These are phyloP conservation scores for Lepidurus arcticus DNA, from an alignment of 1,140 invertebrate genomes.

Conservation along the genomic window DNA sequence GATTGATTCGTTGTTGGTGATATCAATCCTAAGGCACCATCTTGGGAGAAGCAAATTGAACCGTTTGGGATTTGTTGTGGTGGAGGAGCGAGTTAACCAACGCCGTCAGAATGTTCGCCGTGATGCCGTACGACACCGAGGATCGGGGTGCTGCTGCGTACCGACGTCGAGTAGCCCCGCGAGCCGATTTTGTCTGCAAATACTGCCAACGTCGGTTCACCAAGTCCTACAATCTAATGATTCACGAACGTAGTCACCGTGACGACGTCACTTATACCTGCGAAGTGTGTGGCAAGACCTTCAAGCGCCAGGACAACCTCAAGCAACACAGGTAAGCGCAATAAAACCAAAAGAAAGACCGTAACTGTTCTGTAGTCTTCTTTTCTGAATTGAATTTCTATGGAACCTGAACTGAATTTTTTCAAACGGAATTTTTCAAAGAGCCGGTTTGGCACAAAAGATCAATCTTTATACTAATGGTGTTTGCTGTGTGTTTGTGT, in stretches of 20 bases:
- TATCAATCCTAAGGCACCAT: neutral
- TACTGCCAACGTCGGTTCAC: conserved; percentile 98
- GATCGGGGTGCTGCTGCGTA: conserved; percentile 53
- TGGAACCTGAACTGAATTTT: neutral
- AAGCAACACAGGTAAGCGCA: conserved; percentile 82
- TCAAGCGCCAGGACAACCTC: conserved; percentile 93
- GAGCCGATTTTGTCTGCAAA: conserved; percentile 96
- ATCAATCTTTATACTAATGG: conserved; percentile 19
- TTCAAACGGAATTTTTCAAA: neutral
- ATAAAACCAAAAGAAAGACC: neutral
- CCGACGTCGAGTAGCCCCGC: conserved; percentile 61
- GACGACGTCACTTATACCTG: conserved; percentile 97
- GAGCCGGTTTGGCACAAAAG: neutral
- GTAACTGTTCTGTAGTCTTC: conserved; percentile 15
- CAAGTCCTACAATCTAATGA: conserved; percentile 99
- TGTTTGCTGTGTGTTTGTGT: conserved; percentile 11
- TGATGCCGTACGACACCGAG: conserved; percentile 83
- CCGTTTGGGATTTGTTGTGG: neutral
- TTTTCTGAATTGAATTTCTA: conserved; percentile 10
- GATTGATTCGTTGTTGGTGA: conserved; percentile 9
- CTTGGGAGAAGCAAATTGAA: neutral
- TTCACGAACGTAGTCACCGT: conserved; percentile 97
- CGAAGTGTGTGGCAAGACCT: conserved; percentile 97
- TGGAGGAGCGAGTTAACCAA: neutral
- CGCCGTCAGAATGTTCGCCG: conserved; percentile 60